phyloP scores from a whole-genome alignment of 2,888 invertebrate species.

The Amphipyra berbera region DNA sequence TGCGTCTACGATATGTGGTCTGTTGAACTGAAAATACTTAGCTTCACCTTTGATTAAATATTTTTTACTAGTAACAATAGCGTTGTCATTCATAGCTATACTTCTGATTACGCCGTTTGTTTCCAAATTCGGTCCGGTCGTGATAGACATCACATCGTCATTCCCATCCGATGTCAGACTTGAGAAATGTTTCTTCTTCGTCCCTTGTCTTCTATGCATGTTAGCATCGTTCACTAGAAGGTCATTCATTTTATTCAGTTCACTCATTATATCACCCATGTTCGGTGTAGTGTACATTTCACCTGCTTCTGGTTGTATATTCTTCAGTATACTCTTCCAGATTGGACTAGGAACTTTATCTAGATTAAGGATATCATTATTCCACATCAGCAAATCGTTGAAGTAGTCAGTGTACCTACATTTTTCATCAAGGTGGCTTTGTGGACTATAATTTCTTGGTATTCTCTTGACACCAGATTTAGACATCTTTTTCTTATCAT shows the following conservation, averaged over 20 bases:
- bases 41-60: slow-evolving; percentile 52
- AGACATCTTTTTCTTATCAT: background rate
- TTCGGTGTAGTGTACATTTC: slow-evolving; percentile 49
- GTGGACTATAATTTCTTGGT: background rate
- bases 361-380: slow-evolving; percentile 67
- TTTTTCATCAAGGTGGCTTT: background rate
- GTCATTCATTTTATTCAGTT: slow-evolving; percentile 49
- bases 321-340: slow-evolving; percentile 58
- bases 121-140: too few relatives aligned
- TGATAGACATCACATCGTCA: too few relatives aligned
- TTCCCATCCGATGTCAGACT: too few relatives aligned
- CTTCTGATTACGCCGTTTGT: slow-evolving; percentile 30
- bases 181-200: too few relatives aligned
- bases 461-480: background rate
- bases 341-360: slow-evolving; percentile 52
- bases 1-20: background rate
- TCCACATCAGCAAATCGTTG: slow-evolving; percentile 70
- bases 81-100: slow-evolving; percentile 46
- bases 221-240: background rate
- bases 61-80: slow-evolving; percentile 43
- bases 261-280: slow-evolving; percentile 46
- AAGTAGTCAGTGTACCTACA: slow-evolving; percentile 62
- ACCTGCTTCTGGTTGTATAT: slow-evolving; percentile 21
- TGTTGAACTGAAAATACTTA: slow-evolving; percentile 47
- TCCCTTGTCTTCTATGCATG: background rate